These are phyloP conservation scores for Cyanistes caeruleus DNA, from an alignment of 2,113 vertebrate species.

Conservation along the genomic window DNA sequence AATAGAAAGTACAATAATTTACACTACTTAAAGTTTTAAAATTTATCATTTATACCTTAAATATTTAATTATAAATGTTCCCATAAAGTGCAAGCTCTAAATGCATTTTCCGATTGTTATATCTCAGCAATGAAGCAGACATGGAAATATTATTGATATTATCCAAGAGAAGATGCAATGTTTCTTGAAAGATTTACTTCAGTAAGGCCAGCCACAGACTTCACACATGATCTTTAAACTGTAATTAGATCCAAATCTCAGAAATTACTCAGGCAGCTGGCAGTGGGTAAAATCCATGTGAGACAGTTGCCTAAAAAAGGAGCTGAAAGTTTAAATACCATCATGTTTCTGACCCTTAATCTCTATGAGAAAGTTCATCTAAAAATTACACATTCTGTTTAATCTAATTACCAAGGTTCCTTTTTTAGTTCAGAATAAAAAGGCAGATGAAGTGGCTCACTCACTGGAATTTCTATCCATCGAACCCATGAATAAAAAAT, in stretches of 20 bases:
- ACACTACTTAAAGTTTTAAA: background rate
- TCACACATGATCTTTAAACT: background rate
- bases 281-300: background rate
- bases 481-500: background rate
- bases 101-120: background rate
- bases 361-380: background rate
- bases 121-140: background rate
- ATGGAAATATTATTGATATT: background rate
- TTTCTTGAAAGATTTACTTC: background rate
- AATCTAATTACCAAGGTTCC: background rate
- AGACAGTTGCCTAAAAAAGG: background rate
- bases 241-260: background rate
- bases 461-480: background rate
- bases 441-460: background rate
- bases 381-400: background rate
- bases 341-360: background rate
- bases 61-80: background rate
- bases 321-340: slow-evolving; percentile 16
- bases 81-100: background rate
- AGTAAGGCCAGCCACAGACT: background rate
- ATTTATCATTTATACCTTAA: background rate
- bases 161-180: background rate
- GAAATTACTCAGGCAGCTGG: background rate
- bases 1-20: background rate
- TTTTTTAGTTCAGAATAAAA: background rate